Base-by-base conservation (phyloP, 2,888 invertebrate species). In the Listrodromus nycthemerus region DNA sequence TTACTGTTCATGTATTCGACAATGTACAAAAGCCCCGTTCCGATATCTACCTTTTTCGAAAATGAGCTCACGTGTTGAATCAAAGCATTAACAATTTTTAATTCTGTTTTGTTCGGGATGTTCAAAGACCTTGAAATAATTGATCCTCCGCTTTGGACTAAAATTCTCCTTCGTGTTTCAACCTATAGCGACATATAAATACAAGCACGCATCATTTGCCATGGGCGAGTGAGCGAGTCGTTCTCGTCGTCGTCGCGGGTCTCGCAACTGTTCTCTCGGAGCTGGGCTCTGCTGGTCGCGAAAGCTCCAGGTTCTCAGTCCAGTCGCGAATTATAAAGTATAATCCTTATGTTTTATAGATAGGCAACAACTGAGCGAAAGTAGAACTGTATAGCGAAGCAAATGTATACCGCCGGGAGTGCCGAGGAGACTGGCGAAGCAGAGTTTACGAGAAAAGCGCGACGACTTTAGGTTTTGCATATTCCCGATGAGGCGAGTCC, bases 261-360 rank as follows among this genome's bases (percentile, higher is more conserved):
- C 66, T 82, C 71, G 16, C 7, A 45, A 33, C 50, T 66, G 65
- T 84, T 63, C 67, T 45, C 41, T 41, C 19, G 58, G 48, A 33
- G 52, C 4, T 24, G 67, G 45, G 61, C 30, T 73, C 37, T 48
- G 30, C 71, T 27, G 33, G 67, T 65, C 69, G 61, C 58, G 48
- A 81, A 79, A 83, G 63, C 61, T 65, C 37, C 33, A 19, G 66
- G 50, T 48, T 66, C 45, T 37, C 48, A 27, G 61, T 66, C 55
- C 71, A 48, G 69, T 24, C 73, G 61, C 61, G 84, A 87, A 91
- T 91, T 90, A 90, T 87, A 91, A 91, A 91, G 90, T 90, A 89
- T 91, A 90, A 90, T 90, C 89, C 88, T 89, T 86, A 86, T 88
- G 89, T 88, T 89, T 88, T 89, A 89, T 89, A 89, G 90, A 90